Evolutionary conservation across 2,888 invertebrate species (phyloP).

Genomic region (Dolichopus griseipennis): DNA sequence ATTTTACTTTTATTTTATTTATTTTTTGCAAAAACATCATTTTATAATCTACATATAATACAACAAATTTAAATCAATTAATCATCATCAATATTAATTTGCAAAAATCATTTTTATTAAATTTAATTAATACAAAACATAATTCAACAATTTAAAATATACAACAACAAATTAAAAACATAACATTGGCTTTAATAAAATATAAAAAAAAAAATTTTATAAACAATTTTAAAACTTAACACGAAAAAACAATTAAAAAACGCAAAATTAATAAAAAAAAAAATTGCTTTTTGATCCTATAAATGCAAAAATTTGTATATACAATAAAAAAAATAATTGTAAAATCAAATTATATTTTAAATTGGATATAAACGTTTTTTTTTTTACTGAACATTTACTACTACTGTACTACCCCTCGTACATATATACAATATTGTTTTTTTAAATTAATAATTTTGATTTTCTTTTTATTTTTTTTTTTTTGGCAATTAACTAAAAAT

Average conservation of each 20-base stretch:
- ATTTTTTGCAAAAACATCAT: neutral
- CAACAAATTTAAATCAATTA: neutral
- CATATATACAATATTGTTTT: no score
- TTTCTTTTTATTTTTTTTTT: slow-evolving; percentile 17
- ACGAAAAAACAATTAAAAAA: neutral
- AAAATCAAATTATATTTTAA: neutral
- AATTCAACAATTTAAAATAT: slow-evolving; percentile 15
- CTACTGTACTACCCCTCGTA: no score
- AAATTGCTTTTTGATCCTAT: no score
- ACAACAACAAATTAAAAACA: slow-evolving; percentile 19
- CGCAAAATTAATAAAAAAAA: no score
- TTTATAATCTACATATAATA: neutral
- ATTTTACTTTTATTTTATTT: neutral
- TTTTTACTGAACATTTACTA: neutral
- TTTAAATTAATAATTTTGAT: neutral
- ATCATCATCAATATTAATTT: no score
- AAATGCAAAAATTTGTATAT: no score
- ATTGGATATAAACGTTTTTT: neutral
- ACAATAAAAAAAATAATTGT: neutral
- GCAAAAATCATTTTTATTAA: no score
- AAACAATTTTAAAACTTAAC: slow-evolving; percentile 14
- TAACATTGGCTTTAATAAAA: slow-evolving; percentile 14
- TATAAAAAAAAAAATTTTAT: slow-evolving; percentile 14
- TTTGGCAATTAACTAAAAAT: slow-evolving; percentile 10
- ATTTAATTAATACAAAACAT: slow-evolving; percentile 1